Percentiles rank a stretch among this genome's conserved stretches.
These are phyloP conservation scores for Lepidothrix coronata DNA, from an alignment of 2,113 vertebrate species.

Conservation along the genomic window DNA sequence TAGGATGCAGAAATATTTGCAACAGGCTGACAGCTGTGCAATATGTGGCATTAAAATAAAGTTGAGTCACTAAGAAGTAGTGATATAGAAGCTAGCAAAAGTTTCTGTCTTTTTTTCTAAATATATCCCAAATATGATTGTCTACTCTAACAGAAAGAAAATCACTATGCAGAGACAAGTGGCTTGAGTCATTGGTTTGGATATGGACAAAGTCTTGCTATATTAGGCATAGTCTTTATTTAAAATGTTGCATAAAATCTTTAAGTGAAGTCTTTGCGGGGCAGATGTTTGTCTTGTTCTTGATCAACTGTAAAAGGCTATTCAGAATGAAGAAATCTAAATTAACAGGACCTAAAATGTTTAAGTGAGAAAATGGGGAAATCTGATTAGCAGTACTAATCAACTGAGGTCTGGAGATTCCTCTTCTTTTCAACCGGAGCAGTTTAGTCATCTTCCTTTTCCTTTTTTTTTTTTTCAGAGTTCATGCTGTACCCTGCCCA, in stretches of 20 bases:
- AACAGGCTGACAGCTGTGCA: conserved; percentile 19
- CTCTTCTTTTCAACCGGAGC: background rate
- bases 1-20: conserved; percentile 15
- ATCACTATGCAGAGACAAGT: background rate
- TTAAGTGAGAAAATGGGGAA: background rate
- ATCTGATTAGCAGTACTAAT: background rate
- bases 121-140: background rate
- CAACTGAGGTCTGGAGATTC: background rate
- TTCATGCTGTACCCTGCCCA: background rate
- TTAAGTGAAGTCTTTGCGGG: background rate
- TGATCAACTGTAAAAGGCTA: background rate
- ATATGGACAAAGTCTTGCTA: background rate
- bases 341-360: conserved; percentile 1
- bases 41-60: conserved; percentile 30
- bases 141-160: background rate
- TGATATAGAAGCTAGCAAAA: conserved; percentile 18
- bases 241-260: background rate
- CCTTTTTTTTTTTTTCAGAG: background rate
- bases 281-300: background rate
- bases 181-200: background rate
- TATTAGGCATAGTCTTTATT: background rate
- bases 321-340: conserved; percentile 29
- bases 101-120: conserved; percentile 18
- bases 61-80: conserved; percentile 4
- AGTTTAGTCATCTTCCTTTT: background rate